A percentile compares a stretch with the other conserved stretches of the same genome.
phyloP scores from a whole-genome alignment of 2,797 vertebrate species.

The Poecile montanus region DNA sequence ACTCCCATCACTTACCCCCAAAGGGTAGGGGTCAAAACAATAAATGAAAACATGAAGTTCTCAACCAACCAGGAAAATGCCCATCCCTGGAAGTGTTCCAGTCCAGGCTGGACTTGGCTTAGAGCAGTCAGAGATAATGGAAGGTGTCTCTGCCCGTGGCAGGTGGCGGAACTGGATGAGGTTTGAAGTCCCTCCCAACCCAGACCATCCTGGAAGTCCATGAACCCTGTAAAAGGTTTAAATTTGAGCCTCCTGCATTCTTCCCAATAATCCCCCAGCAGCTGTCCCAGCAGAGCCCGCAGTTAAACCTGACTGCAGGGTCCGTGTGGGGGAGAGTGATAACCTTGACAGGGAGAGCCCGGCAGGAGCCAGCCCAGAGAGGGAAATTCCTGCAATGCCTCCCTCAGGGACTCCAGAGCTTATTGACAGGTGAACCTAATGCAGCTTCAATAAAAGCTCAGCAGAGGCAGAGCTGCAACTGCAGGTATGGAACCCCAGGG shows the following conservation, averaged over 20 bases:
- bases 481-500: not conserved
- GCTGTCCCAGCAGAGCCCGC: not conserved
- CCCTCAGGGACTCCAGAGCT: not conserved
- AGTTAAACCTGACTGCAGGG: not conserved
- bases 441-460: not conserved
- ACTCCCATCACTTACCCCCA: not conserved
- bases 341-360: not conserved
- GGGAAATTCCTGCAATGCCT: not conserved
- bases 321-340: not conserved
- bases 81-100: not conserved
- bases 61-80: not conserved
- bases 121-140: not conserved
- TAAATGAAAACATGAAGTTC: not conserved
- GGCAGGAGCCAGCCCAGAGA: not conserved
- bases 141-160: not conserved
- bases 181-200: not conserved
- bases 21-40: not conserved
- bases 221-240: not conserved
- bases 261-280: not conserved
- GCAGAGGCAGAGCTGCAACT: not conserved
- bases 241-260: constrained; percentile 13
- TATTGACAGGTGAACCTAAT: not conserved
- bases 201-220: not conserved
- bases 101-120: fast-evolving
- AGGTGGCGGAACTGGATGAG: not conserved